Percentiles rank a stretch among this genome's conserved stretches.
Conservation (phyloP, 2,888 invertebrate genomes). For the Cheilosia vernalis region DNA sequence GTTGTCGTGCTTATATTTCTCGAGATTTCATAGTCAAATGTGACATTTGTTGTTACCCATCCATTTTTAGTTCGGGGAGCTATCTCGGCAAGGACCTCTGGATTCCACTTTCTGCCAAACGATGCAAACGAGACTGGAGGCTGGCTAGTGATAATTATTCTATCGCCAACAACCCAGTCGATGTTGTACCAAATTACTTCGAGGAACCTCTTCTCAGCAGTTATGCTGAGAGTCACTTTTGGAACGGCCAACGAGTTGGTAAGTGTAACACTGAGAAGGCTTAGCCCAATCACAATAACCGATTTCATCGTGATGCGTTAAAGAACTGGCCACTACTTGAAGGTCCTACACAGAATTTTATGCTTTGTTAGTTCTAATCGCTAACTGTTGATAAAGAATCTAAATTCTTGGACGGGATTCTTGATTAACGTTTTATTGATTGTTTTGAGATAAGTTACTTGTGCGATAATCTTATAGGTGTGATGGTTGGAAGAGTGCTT, state of each 20-base stretch:
- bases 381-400: conserved; percentile 2
- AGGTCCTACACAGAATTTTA: neutral
- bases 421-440: neutral
- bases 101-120: conserved; percentile 29
- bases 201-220: conserved; percentile 61
- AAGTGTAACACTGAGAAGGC: neutral
- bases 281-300: neutral
- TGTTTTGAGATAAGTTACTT: neutral
- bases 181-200: conserved; percentile 74
- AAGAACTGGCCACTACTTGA: neutral
- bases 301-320: conserved; percentile 6
- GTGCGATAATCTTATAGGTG: neutral
- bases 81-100: conserved; percentile 34
- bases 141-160: conserved; percentile 70
- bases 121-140: conserved; percentile 47
- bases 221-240: conserved; percentile 67
- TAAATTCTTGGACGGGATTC: neutral
- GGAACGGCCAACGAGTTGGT: neutral
- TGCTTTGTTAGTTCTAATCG: neutral
- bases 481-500: neutral
- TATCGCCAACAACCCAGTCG: conserved; percentile 53
- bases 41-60: conserved; percentile 73
- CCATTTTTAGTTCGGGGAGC: conserved; percentile 36
- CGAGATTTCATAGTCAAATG: conserved; percentile 65
- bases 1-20: conserved; percentile 61